phyloP scores from a whole-genome alignment of 1,140 invertebrate genomes.

The Augochlora pura region DNA sequence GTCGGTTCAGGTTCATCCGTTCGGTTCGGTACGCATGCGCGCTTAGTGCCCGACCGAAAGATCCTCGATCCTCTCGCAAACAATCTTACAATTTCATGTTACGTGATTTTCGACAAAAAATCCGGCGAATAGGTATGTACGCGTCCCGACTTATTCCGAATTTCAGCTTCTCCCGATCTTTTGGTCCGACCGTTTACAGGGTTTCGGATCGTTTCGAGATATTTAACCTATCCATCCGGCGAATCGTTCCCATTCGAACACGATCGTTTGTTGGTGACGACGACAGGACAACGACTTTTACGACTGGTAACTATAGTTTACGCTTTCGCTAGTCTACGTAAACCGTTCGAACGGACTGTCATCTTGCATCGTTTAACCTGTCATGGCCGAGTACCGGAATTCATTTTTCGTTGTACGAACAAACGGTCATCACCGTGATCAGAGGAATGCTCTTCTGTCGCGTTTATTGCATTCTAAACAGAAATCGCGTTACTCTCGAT shows the following conservation, averaged over 20 bases:
- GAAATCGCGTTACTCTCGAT: too few species aligned
- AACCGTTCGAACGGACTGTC: neutral
- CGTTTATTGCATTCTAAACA: too few species aligned
- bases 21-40: conserved; percentile 30
- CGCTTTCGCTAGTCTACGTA: neutral
- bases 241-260: neutral
- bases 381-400: neutral
- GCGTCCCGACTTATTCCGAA: neutral
- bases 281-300: neutral
- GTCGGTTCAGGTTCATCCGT: conserved; percentile 25
- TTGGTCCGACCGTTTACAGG: too few species aligned
- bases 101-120: neutral
- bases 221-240: neutral
- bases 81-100: neutral
- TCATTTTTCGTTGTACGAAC: too few species aligned
- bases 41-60: neutral
- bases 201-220: neutral
- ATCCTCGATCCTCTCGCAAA: neutral
- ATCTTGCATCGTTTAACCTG: neutral
- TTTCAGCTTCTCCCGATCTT: neutral
- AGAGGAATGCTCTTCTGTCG: too few species aligned
- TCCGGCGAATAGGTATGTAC: neutral
- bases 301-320: neutral
- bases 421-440: too few species aligned
- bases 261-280: neutral